A percentile compares a stretch with the other conserved stretches of the same genome.
Evolutionary conservation across 2,888 invertebrate genomes (phyloP).

Genomic region (Callyntrura guangdongensis): DNA sequence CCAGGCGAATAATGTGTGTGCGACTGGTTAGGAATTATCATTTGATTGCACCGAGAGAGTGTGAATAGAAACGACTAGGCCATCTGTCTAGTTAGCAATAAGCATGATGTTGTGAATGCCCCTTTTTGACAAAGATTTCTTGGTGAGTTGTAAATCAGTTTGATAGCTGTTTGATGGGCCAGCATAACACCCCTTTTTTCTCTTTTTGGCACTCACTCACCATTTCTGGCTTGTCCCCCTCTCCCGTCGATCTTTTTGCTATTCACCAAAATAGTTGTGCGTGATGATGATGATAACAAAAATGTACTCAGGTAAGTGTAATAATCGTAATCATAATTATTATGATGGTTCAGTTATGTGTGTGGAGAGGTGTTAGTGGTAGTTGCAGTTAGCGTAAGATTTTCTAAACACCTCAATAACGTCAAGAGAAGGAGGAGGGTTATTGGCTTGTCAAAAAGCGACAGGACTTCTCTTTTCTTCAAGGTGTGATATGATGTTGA

Average conservation of each 20-base stretch:
- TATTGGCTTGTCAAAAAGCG: slow-evolving; percentile 76
- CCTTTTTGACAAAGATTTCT: slow-evolving; percentile 68
- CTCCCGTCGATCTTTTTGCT: neutral
- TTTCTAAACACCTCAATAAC: slow-evolving; percentile 51
- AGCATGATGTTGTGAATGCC: slow-evolving; percentile 43
- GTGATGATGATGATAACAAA: slow-evolving; percentile 63
- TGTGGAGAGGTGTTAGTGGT: neutral
- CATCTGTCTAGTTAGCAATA: slow-evolving; percentile 68
- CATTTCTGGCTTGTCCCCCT: slow-evolving; percentile 32
- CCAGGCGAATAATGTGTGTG: slow-evolving; percentile 60
- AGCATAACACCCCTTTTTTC: slow-evolving; percentile 63
- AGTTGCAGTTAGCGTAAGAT: slow-evolving; percentile 28
- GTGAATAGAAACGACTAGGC: slow-evolving; percentile 60
- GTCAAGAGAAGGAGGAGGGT: slow-evolving; percentile 63
- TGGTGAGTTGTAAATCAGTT: slow-evolving; percentile 75
- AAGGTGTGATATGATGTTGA: slow-evolving; percentile 73
- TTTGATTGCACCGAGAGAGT: slow-evolving; percentile 49
- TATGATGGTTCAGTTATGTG: slow-evolving; percentile 51
- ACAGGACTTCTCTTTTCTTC: slow-evolving; percentile 67
- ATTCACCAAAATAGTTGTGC: neutral
- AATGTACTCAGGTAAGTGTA: slow-evolving; percentile 41
- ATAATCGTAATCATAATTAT: slow-evolving; percentile 61
- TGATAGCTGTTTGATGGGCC: slow-evolving; percentile 70
- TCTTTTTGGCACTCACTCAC: slow-evolving; percentile 59
- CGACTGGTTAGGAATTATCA: slow-evolving; percentile 51